Evolutionary conservation across 2,113 vertebrate genomes (phyloP).

Genomic region (Erythrocercus mccallii): DNA sequence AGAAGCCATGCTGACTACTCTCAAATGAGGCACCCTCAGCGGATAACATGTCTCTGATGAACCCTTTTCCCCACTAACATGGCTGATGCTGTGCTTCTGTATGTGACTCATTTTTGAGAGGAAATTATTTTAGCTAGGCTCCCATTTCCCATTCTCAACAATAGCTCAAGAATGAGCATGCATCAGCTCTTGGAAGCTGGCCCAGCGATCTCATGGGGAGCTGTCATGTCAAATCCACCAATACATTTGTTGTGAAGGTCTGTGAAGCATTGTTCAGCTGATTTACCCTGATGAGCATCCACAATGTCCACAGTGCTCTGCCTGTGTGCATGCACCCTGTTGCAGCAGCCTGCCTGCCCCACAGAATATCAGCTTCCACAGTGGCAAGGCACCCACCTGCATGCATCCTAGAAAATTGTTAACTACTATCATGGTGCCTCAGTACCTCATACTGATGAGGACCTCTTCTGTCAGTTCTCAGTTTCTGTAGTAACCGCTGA

Average conservation of each 20-base stretch:
- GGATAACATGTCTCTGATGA: neutral
- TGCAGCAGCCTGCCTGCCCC: neutral
- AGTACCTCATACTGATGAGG: neutral
- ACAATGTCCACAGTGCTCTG: neutral
- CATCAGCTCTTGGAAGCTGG: constrained; percentile 12
- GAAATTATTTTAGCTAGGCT: constrained; percentile 18
- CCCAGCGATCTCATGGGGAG: neutral
- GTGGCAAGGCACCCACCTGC: neutral
- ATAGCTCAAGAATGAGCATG: neutral
- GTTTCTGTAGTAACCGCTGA: neutral
- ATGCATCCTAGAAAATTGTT: neutral
- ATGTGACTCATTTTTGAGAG: constrained; percentile 8
- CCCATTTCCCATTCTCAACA: neutral
- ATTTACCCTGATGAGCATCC: neutral
- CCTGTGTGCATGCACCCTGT: neutral
- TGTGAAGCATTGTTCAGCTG: neutral
- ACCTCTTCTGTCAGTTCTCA: neutral
- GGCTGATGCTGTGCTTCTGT: neutral
- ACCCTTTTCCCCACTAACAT: neutral
- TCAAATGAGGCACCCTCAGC: neutral
- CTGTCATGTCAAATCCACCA: neutral
- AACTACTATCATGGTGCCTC: neutral
- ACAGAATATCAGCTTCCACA: neutral
- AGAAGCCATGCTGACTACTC: neutral
- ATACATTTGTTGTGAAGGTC: neutral